These are phyloP conservation scores for Dromaius novaehollandiae DNA, from an alignment of 2,113 vertebrate genomes.

Conservation along the genomic window DNA sequence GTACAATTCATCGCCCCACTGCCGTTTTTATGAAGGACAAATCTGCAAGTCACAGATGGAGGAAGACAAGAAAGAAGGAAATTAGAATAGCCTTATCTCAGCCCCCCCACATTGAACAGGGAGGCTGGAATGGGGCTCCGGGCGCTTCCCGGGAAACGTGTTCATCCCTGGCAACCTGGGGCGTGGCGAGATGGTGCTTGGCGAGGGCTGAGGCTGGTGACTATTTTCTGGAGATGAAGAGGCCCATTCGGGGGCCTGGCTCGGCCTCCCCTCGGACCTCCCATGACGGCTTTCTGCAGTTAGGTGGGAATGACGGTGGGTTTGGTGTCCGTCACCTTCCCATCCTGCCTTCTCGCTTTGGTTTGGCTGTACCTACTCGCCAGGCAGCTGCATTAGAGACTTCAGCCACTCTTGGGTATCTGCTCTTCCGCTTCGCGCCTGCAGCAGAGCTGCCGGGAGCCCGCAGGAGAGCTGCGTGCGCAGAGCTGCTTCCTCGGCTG, in stretches of 20 bases:
- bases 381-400: background rate
- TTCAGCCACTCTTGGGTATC: background rate
- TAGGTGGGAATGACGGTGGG: background rate
- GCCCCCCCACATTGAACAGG: background rate
- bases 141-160: background rate
- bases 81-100: background rate
- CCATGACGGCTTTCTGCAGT: background rate
- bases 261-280: background rate
- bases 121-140: background rate
- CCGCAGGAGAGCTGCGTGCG: background rate
- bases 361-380: no score
- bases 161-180: background rate
- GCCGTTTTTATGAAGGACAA: background rate
- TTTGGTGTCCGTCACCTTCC: background rate
- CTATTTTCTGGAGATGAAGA: background rate
- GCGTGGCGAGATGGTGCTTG: background rate
- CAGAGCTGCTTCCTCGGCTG: background rate
- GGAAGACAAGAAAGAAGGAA: background rate
- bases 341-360: background rate
- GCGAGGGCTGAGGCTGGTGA: background rate
- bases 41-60: background rate
- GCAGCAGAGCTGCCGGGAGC: background rate
- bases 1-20: background rate
- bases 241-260: background rate
- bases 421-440: background rate